Evolutionary conservation across 2,797 vertebrate species (phyloP).

Genomic region (Sebastes vulpes): DNA sequence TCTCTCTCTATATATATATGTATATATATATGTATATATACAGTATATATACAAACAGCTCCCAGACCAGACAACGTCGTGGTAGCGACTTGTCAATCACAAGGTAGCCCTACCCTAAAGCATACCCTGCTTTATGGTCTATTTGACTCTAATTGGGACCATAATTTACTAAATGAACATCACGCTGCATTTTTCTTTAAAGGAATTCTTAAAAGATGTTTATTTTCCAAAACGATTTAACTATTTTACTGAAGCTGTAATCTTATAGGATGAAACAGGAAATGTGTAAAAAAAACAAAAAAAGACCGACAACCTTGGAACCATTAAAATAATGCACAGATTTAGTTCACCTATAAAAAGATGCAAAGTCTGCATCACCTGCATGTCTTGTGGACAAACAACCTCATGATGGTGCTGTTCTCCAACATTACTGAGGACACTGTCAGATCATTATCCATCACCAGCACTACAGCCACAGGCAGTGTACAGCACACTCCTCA

Average conservation of each 20-base stretch:
- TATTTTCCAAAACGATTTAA: neutral
- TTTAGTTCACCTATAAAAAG: neutral
- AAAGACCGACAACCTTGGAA: neutral
- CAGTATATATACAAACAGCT: too few relatives aligned
- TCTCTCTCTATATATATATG: too few relatives aligned
- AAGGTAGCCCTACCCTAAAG: too few relatives aligned
- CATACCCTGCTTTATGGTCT: too few relatives aligned
- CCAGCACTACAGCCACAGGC: neutral
- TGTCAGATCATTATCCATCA: neutral
- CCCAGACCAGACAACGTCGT: too few relatives aligned
- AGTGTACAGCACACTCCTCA: neutral
- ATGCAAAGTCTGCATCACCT: neutral
- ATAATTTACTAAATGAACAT: too few relatives aligned
- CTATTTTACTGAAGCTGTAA: neutral
- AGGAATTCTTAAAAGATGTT: neutral
- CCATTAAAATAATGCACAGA: neutral
- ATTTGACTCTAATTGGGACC: too few relatives aligned
- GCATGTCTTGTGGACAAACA: neutral
- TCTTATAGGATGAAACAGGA: neutral
- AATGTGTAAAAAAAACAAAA: neutral
- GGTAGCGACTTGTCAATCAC: too few relatives aligned
- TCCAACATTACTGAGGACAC: neutral
- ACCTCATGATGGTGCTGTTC: constrained; percentile 74
- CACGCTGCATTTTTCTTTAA: neutral
- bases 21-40: too few relatives aligned